These are phyloP conservation scores for Andrena dorsata DNA, from an alignment of 2,888 invertebrate genomes.

Conservation along the genomic window DNA sequence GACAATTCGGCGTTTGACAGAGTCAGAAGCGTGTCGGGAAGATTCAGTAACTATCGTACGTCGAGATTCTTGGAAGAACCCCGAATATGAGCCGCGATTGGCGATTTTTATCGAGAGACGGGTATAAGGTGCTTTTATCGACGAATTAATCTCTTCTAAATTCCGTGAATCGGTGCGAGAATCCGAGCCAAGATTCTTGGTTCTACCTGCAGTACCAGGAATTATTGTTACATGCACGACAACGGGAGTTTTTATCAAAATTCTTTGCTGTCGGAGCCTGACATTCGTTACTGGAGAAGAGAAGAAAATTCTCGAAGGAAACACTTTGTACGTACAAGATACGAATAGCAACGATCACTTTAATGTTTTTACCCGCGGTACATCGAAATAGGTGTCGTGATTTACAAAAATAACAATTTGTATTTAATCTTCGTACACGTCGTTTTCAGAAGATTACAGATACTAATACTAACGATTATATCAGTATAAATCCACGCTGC, in stretches of 20 bases:
- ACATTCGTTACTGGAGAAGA: not conserved
- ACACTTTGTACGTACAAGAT: not conserved
- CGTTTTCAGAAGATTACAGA: too few relatives aligned
- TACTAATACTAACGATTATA: not conserved
- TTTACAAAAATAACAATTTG: not conserved
- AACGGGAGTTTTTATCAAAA: not conserved
- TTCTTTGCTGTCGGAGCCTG: not conserved
- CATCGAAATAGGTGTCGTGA: not conserved
- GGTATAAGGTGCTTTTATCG: not conserved
- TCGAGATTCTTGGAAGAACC: constrained; percentile 15
- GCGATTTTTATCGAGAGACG: not conserved
- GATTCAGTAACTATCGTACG: not conserved
- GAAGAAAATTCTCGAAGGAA: not conserved
- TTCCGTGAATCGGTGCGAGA: constrained; percentile 10
- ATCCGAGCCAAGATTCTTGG: constrained; percentile 34
- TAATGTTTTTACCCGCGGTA: not conserved
- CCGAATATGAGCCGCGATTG: not conserved
- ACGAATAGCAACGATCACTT: not conserved
- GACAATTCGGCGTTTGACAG: not conserved
- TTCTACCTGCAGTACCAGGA: not conserved
- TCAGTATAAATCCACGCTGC: not conserved
- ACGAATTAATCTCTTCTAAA: constrained; percentile 9
- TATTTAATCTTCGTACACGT: not conserved
- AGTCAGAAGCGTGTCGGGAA: not conserved
- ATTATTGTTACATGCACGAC: not conserved